These are phyloP conservation scores for Leptatherina wallacei DNA, from an alignment of 2,797 vertebrate species.

Conservation along the genomic window DNA sequence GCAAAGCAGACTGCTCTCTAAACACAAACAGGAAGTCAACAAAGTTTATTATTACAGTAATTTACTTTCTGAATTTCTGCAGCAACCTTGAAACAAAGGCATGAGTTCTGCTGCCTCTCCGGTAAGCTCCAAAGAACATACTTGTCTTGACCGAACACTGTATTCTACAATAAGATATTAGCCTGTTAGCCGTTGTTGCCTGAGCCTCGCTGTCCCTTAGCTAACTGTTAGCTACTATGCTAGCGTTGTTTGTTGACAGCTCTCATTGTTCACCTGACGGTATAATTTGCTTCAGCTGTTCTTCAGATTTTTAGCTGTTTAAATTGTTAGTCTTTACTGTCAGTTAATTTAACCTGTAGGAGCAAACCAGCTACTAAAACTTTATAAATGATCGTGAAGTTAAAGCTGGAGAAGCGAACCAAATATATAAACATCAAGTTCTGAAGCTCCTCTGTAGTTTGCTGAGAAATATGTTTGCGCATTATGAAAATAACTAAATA, in stretches of 20 bases:
- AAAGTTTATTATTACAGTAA: slow-evolving; percentile 41
- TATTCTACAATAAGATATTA: neutral
- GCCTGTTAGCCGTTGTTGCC: slow-evolving; percentile 44
- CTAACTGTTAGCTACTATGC: slow-evolving; percentile 59
- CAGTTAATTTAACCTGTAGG: neutral
- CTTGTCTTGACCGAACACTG: neutral
- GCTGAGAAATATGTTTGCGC: neutral
- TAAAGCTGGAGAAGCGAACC: neutral
- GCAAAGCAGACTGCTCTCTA: slow-evolving; percentile 29
- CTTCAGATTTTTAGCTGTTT: neutral
- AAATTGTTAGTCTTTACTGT: neutral
- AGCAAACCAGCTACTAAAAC: slow-evolving; percentile 12
- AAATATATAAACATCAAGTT: neutral
- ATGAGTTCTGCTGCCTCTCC: slow-evolving; percentile 65
- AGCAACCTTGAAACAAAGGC: slow-evolving; percentile 4
- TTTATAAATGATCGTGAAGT: slow-evolving; percentile 17
- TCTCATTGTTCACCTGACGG: slow-evolving; percentile 7
- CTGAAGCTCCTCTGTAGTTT: neutral
- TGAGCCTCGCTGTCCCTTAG: slow-evolving; percentile 27
- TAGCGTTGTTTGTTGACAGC: slow-evolving; percentile 67
- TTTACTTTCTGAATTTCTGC: neutral
- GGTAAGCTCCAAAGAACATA: slow-evolving; percentile 55
- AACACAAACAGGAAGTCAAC: slow-evolving; percentile 47
- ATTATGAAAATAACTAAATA: neutral
- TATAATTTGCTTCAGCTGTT: neutral